Percentiles rank a stretch among this genome's conserved stretches.
Conservation (phyloP, 2,797 vertebrate genomes). For the Gastrophryne carolinensis region DNA sequence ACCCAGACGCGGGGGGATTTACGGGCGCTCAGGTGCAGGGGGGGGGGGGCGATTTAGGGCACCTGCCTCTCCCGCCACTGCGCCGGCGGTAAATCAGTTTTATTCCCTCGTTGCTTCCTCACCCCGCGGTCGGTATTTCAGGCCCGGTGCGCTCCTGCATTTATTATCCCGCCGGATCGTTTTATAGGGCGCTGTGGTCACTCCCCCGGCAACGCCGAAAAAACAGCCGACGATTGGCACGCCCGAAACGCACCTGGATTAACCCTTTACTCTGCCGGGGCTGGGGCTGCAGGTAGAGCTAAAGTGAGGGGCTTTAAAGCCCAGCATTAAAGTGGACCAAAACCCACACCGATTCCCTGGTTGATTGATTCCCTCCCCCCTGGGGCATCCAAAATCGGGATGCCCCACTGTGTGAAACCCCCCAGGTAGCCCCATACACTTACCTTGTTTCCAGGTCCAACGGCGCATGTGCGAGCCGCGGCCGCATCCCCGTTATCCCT, state of each 20-base stretch:
- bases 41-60: constrained; percentile 22
- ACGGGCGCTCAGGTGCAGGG: constrained; percentile 13
- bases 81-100: constrained; percentile 34
- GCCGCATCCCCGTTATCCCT: no score
- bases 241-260: neutral
- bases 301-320: neutral
- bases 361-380: no score
- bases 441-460: no score
- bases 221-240: neutral
- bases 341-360: no score
- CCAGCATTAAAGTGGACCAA: no score
- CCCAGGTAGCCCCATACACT: no score
- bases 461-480: no score
- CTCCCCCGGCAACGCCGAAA: neutral
- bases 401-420: no score
- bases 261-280: neutral
- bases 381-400: no score
- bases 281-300: no score
- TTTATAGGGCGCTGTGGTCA: constrained; percentile 44
- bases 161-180: constrained; percentile 32
- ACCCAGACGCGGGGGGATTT: constrained; percentile 16
- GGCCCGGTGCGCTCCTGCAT: constrained; percentile 15
- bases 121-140: constrained; percentile 39
- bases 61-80: neutral
- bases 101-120: constrained; percentile 33